These are phyloP conservation scores for Egretta garzetta DNA, from an alignment of 2,113 vertebrate species.

Conservation along the genomic window DNA sequence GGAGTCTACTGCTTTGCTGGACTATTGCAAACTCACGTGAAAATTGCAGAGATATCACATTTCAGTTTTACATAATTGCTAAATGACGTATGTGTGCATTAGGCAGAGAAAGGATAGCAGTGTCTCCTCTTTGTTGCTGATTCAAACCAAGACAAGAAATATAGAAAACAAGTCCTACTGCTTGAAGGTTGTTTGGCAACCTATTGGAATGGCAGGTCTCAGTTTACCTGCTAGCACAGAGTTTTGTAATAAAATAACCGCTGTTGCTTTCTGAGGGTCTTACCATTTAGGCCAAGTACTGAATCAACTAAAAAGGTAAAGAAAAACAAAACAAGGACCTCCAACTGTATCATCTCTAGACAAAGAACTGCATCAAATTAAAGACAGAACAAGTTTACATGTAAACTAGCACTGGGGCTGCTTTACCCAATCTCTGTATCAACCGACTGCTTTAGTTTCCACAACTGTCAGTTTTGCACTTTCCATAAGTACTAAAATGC, in stretches of 20 bases:
- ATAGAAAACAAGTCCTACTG: neutral
- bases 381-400: neutral
- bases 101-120: neutral
- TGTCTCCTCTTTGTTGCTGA: neutral
- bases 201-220: neutral
- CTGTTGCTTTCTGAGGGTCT: neutral
- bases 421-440: neutral
- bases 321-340: neutral
- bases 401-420: neutral
- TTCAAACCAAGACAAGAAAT: neutral
- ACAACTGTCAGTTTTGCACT: neutral
- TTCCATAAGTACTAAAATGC: neutral
- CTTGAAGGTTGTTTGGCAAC: neutral
- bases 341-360: neutral
- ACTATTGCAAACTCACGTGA: neutral
- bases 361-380: neutral
- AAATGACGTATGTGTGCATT: neutral
- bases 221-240: neutral
- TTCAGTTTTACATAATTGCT: neutral
- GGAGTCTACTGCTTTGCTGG: neutral
- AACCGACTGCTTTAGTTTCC: neutral
- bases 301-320: neutral
- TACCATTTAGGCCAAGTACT: neutral
- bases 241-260: neutral
- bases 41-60: neutral